Base-by-base conservation (phyloP, 2,797 vertebrate species). In the Poliocrania exsul region DNA sequence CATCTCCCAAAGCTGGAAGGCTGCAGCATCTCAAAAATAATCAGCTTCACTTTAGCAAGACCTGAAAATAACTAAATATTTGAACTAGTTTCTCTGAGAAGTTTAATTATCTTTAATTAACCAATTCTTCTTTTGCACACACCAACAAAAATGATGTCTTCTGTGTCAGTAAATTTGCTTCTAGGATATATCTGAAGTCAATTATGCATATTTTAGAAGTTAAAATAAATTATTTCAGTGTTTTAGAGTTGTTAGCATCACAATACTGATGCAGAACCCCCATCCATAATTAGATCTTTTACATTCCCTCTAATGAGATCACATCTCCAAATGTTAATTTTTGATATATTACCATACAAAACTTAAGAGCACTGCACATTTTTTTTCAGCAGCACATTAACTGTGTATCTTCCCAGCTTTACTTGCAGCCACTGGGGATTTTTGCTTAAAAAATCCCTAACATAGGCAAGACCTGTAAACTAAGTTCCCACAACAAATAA, bases 21-120 rank as follows among this genome's bases (percentile, higher is more conserved):
- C 46, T 84, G 66, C 23, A 87, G 71, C 78, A 72, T 92, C 73
- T 81, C 64, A 86, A 84, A 91, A 92, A 93, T 65, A 60, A 72
- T 67, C 38, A 85, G 42, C 42, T 71, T 71, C 37, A 53, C 31
- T 94, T 86, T 33, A 79, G 40, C 44, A 67, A 71, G 37, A 71
- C 23, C 38, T 56, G 24, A 74, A 91, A 84, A 35, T 53, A 33
- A 64, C 66, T 80, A 94, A 88, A 82, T 90, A 90, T 90, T 95
- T 88, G 81, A 88, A 46, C 26, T 54, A 51, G 14, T 62, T n/a
- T 94, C 75, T 88, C 19, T 40, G 46, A 77, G 62, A 37, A 79
- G 82, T 92, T 88, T 65, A 86, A 77, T 85, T 89, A 19, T 84
- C 88, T 93, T 93, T 94, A 71, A 91, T 42, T 42, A 42, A 79